Evolutionary conservation across 2,888 invertebrate genomes (phyloP), one percentile per base, ranked within the genome.

Genomic region (Melipona bicolor): DNA sequence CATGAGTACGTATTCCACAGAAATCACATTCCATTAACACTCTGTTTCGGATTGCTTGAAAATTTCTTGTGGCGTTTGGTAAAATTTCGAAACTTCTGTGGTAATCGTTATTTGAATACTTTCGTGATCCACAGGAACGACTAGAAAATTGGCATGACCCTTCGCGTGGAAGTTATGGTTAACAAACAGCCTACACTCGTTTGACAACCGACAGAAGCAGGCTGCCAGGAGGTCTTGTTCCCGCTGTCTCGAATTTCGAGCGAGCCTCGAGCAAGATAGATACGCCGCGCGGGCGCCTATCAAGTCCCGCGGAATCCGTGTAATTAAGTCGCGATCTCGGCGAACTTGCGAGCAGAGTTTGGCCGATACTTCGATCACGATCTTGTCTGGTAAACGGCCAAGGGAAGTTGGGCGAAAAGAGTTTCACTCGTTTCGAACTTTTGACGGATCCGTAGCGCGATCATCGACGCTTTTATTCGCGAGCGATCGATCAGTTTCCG

Each of bases 391-490:
- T 69, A 24, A 76, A 3, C 76, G 61, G 76, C 32, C 76, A 69
- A 64, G 24, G 17, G 69, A 69, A 76, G 27, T 79, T 79, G 54
- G 54, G 6, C 61, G 54, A 79, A 64, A 73, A 62, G 68, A 79
- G 76, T 76, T 76, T 62, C 76, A 79, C 75, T 79, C 67, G 79
- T 76, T 79, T 52, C 62, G 24, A 79, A 50, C 76, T 76, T 49
- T 76, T 76, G 76, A 79, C 49, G 52, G 69, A 62, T 68, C 43
- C 68, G n/a, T 19, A 76, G n/a, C n/a, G n/a, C 27, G 15, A 27
- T n/a, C 19, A 49, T 65, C 49, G 9, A 49, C 62, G 27, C 13
- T 69, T 62, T 75, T 69, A 75, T 61, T 75, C 49, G 3, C 27
- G 5, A 32, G n/a, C 62, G 50, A 76, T 76, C 76, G 69, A 76